Evolutionary conservation across 1,140 invertebrate genomes (phyloP), one percentile per base, ranked within the genome.

Genomic region (Danaus plexippus): DNA sequence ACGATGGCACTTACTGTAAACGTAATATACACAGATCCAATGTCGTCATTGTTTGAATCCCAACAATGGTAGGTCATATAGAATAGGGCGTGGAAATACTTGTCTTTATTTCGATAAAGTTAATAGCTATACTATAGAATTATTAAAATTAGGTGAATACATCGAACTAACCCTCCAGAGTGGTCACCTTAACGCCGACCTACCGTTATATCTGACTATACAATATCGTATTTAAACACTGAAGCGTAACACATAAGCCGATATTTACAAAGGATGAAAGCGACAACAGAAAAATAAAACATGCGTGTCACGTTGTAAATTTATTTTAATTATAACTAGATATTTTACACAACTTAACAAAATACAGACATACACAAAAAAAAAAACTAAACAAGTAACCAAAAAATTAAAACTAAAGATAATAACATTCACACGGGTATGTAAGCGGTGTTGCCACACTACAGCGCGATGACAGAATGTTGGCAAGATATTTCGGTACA

Each of bases 321-420:
- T 79, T 69, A 73, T 72, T 82, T 83, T 86, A 80, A 81, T 84
- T 83, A 84, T 81, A 84, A 81, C 83, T 86, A 86, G 69, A 53
- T 80, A 83, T 86, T 83, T 86, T 84, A 86, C 81, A 86, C 80
- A 86, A 86, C 80, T 84, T 86, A 86, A 84, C 80, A 81, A 84
- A 84, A 84, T 84, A 86, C 77, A 75, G 77, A 80, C 76, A 79
- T 82, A 85, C 79, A 81, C 73, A 75, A 32, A 32, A 32, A 32
- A 32, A 32, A 32, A 15, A 84, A 84, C 72, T 80, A 75, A 86
- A 81, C 75, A 74, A 72, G 73, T 78, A 83, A 84, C 72, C 77
- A 77, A 83, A 80, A 80, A 73, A 62, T 69, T n/a, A 63, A 64
- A 69, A 69, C 64, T 70, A 69, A 69, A 66, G 67, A 69, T 63